Evolutionary conservation across 2,113 vertebrate genomes (phyloP).

Genomic region (Eonycteris spelaea): DNA sequence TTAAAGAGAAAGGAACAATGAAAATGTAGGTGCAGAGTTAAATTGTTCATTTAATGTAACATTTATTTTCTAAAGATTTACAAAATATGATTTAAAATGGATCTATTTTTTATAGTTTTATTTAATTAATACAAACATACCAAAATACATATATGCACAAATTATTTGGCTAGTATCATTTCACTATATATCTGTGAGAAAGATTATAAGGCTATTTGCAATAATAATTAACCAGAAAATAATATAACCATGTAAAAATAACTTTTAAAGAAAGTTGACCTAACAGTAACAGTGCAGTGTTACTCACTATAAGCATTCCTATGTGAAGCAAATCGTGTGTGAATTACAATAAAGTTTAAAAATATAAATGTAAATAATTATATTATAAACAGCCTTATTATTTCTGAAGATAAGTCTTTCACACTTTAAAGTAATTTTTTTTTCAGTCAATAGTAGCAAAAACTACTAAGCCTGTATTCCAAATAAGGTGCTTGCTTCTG

Average conservation of each 20-base stretch:
- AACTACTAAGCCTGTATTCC: neutral
- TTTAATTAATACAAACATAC: neutral
- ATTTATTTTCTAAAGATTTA: neutral
- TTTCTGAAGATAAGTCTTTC: neutral
- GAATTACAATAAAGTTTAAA: neutral
- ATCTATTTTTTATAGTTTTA: neutral
- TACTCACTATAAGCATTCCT: neutral
- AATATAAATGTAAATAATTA: neutral
- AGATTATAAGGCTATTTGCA: neutral
- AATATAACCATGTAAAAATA: neutral
- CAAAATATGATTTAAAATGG: neutral
- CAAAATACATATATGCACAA: neutral
- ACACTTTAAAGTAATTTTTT: neutral
- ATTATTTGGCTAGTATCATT: neutral
- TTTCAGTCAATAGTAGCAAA: neutral
- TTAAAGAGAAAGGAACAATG: neutral
- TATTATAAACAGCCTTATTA: neutral
- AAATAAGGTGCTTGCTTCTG: neutral
- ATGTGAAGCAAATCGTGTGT: neutral
- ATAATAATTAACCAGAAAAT: neutral
- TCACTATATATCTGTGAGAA: neutral
- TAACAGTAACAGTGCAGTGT: neutral
- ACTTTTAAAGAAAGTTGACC: neutral
- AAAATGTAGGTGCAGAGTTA: neutral
- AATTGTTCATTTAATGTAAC: neutral